Percentiles rank a stretch among this genome's conserved stretches.
These are phyloP conservation scores for Apodemus agrarius DNA, from an alignment of 2,797 vertebrate species.

Conservation along the genomic window DNA sequence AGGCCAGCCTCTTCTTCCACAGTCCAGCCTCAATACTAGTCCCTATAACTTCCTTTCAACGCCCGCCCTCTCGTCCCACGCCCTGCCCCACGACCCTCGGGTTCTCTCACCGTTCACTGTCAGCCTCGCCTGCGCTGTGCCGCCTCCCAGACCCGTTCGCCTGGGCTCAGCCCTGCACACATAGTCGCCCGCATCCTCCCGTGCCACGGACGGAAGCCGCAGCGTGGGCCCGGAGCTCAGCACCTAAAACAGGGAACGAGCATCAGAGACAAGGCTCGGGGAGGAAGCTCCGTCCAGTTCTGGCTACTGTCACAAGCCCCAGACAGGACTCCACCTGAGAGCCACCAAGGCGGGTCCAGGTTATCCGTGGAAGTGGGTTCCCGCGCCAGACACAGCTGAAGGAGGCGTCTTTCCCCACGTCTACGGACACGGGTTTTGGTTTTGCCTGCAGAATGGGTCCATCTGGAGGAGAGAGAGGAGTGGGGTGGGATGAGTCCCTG, in stretches of 20 bases:
- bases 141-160: conserved; percentile 90
- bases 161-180: conserved; percentile 93
- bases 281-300: neutral
- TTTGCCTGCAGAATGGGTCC: conserved; percentile 92
- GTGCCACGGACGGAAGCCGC: conserved; percentile 91
- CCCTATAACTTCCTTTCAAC: neutral
- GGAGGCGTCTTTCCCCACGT: conserved; percentile 92
- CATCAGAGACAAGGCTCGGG: neutral
- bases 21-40: neutral
- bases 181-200: conserved; percentile 94
- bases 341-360: conserved; percentile 88
- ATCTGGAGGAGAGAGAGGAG: conserved; percentile 84
- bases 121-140: conserved; percentile 91
- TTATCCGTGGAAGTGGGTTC: conserved; percentile 94
- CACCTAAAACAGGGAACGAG: conserved; percentile 86
- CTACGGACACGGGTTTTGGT: conserved; percentile 91
- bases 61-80: neutral
- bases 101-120: conserved; percentile 92
- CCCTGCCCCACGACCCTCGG: neutral
- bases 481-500: neutral
- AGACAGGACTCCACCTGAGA: conserved; percentile 87
- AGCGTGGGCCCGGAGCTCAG: conserved; percentile 93
- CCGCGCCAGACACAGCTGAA: conserved; percentile 95
- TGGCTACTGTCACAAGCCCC: conserved; percentile 27
- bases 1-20: neutral